Evolutionary conservation across 2,888 invertebrate genomes (phyloP), one percentile per base, ranked within the genome.

Genomic region (Margaritifera margaritifera): DNA sequence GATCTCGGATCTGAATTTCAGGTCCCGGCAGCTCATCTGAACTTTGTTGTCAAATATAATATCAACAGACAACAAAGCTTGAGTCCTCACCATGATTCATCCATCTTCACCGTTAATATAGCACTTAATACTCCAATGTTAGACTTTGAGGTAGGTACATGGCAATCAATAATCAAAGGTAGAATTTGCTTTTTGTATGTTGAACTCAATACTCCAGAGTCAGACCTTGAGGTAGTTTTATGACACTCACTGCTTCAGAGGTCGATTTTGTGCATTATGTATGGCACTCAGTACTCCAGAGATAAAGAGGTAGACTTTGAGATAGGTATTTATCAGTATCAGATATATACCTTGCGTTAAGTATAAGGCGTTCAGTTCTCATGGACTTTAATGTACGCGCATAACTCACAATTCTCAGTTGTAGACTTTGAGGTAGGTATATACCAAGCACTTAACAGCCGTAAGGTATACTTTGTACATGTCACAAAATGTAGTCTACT

Each of bases 11-110:
- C n/a, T 60, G 53, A 61, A 61, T 75, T 76, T 22, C 81, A 88
- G 88, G 84, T 85, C 63, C 84, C 86, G 1, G 71, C 94, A 65
- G 95, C 99, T 0, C 88, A 96, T 55, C 97, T 99, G 98, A 99
- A 99, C 92, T 99, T 99, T 90, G 96, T 99, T 75, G 99, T 99
- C 0, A 93, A 98, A 60, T 99, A 99, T 91, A 93, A 94, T 67
- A 99, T 99, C 0, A 96, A 96, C 85, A 98, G 99, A 89, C 99
- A 99, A 90, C 95, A 98, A 0, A 94, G 93, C 0, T 91, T 99
- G 77, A 92, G 96, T 24, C 98, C 99, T 0, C 99, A 99, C 90
- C 98, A 99, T 88, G 99, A 99, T 89, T 95, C 98, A 64, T 99
- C 98, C 8, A 99, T 99, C 0, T 99, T 97, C 90, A 99, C 98